Evolutionary conservation across 1,140 invertebrate genomes (phyloP), one percentile per base, ranked within the genome.

Genomic region (Prorops nasuta): DNA sequence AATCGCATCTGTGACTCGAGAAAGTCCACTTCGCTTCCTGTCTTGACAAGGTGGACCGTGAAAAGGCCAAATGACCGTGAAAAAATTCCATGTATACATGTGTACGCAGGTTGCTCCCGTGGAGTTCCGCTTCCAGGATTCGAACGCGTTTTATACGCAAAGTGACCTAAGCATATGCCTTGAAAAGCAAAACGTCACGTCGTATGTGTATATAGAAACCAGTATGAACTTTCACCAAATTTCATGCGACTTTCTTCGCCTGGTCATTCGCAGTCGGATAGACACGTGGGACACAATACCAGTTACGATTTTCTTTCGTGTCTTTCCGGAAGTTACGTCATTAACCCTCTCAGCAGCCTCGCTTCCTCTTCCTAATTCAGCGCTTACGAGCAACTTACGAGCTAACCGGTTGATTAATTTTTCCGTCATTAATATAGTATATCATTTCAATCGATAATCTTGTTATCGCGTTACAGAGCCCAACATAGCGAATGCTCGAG

Each of bases 191-290:
- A 6, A n/a, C 4, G 24, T 28, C 24, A 28, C 24, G 12, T 7
- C 24, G 6, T 9, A 14, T 3, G 17, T 10, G 21, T 22, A 9
- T 31, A 17, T 43, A 53, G 40, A 53, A 53, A 53, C 51, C 49
- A 14, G 46, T 49, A 8, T 44, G 49, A 39, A 19, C 51, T 53
- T 53, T 53, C 51, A 32, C 46, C 39, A 21, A 53, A 53, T 53
- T 49, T 49, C 34, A 40, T 49, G 44, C 43, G 16, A 31, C 51
- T 53, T 53, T 53, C 46, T 32, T 49, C 17, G 37, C 24, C 21
- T 22, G 16, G 19, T 14, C 20, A 35, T 24, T 21, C 18, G 17
- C 35, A 39, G 43, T 42, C n/a, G 18, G 4, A 21, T 55, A 56
- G 39, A 37, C 31, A 37, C 10, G 22, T 38, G 40, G 20, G 28